A percentile compares a stretch with the other conserved stretches of the same genome.
These are phyloP conservation scores for Molossus molossus DNA, from an alignment of 2,797 vertebrate genomes.

Conservation along the genomic window DNA sequence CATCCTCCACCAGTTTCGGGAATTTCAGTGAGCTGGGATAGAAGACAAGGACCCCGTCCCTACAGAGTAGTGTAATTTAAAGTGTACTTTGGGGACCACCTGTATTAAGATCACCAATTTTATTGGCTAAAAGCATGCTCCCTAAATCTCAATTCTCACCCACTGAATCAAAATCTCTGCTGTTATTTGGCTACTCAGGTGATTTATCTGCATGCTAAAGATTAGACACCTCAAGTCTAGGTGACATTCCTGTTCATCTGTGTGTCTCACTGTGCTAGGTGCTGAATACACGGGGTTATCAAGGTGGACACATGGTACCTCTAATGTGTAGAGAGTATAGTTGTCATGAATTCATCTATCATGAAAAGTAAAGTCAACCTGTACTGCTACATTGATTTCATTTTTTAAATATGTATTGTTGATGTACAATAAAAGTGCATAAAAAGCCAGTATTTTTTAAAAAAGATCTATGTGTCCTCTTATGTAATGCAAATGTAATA, in stretches of 20 bases:
- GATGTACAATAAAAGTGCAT: not conserved
- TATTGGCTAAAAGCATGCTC: conserved; percentile 20
- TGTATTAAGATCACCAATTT: not conserved
- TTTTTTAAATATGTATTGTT: conserved; percentile 15
- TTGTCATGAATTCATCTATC: not conserved
- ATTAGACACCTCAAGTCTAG: not conserved
- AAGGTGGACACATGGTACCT: not conserved
- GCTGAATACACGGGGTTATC: not conserved
- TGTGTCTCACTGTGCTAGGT: not conserved
- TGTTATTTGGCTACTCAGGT: not conserved
- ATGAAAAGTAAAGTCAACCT: conserved; percentile 15
- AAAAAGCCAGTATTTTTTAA: conserved; percentile 23
- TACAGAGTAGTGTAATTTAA: not conserved
- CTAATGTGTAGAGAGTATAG: not conserved
- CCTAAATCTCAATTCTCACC: not conserved
- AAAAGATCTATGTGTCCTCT: not conserved
- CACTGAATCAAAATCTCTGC: conserved; percentile 42
- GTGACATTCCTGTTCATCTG: not conserved
- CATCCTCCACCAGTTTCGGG: not conserved
- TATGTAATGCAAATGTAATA: not conserved
- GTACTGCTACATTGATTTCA: not conserved
- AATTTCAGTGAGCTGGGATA: not conserved
- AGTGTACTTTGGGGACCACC: not conserved
- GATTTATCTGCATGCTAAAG: not conserved
- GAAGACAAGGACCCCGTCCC: not conserved